These are phyloP conservation scores for Oryzias celebensis DNA, from an alignment of 2,113 vertebrate species.

Conservation along the genomic window DNA sequence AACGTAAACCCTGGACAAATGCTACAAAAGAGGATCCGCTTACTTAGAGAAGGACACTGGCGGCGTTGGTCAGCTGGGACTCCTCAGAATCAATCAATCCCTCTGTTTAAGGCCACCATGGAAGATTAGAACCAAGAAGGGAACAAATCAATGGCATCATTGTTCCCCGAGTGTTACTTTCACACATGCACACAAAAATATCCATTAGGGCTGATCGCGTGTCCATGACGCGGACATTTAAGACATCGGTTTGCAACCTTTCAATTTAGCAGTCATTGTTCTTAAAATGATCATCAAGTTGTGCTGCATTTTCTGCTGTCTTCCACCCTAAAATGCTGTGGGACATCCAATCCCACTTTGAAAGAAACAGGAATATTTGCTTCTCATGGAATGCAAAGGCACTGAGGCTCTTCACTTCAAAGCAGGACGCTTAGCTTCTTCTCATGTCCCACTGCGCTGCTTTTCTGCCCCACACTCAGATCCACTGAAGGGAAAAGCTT, in stretches of 20 bases:
- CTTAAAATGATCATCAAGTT: neutral
- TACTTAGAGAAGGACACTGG: conserved; percentile 75
- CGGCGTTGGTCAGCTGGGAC: conserved; percentile 77
- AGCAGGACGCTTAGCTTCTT: conserved; percentile 55
- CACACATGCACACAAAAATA: conserved; percentile 77
- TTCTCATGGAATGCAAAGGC: conserved; percentile 40
- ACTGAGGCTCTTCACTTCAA: conserved; percentile 65
- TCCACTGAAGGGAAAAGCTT: conserved; percentile 42
- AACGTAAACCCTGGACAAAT: conserved; percentile 84
- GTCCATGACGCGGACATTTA: conserved; percentile 80
- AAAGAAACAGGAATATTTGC: conserved; percentile 38
- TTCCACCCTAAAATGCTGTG: conserved; percentile 6
- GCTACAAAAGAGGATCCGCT: conserved; percentile 83
- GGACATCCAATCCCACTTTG: conserved; percentile 15
- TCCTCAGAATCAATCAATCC: conserved; percentile 77
- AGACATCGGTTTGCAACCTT: conserved; percentile 67
- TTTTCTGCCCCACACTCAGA: conserved; percentile 20
- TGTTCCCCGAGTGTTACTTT: conserved; percentile 83
- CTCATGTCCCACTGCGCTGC: conserved; percentile 23
- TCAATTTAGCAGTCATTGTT: neutral
- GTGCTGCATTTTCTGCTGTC: neutral
- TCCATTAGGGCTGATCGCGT: conserved; percentile 81
- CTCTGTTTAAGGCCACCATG: conserved; percentile 75
- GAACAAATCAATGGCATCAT: conserved; percentile 88
- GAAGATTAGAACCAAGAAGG: conserved; percentile 76